Evolutionary conservation across 2,113 vertebrate species (phyloP).

Genomic region (Excalfactoria chinensis): DNA sequence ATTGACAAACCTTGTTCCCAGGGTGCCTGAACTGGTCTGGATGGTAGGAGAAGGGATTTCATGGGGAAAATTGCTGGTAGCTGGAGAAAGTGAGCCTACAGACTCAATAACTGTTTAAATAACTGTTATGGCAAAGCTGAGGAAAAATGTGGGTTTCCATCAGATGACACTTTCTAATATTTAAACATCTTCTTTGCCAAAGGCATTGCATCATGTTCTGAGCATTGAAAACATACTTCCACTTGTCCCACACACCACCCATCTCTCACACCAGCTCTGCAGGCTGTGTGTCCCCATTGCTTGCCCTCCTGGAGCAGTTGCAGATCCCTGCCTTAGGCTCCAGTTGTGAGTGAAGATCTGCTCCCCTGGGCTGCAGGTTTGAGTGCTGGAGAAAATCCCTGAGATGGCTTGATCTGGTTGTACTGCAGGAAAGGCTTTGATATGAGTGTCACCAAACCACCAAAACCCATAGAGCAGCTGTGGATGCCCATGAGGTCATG

Average conservation of each 20-base stretch:
- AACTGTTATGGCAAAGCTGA: not conserved
- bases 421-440: not conserved
- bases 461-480: not conserved
- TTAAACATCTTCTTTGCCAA: not conserved
- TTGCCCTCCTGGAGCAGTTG: not conserved
- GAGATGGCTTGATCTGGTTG: not conserved
- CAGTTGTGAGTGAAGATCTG: not conserved
- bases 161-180: not conserved
- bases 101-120: not conserved
- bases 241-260: not conserved
- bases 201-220: not conserved
- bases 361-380: not conserved
- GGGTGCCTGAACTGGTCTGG: not conserved
- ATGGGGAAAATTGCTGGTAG: not conserved
- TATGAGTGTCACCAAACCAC: not conserved
- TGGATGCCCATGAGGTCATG: not conserved
- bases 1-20: not conserved
- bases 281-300: accelerated
- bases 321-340: not conserved
- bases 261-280: not conserved
- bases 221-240: not conserved
- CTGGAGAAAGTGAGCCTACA: not conserved
- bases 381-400: not conserved
- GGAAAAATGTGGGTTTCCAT: not conserved
- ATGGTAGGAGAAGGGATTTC: not conserved